Conservation (phyloP, 2,113 vertebrate genomes). For the Ciconia stormi region DNA sequence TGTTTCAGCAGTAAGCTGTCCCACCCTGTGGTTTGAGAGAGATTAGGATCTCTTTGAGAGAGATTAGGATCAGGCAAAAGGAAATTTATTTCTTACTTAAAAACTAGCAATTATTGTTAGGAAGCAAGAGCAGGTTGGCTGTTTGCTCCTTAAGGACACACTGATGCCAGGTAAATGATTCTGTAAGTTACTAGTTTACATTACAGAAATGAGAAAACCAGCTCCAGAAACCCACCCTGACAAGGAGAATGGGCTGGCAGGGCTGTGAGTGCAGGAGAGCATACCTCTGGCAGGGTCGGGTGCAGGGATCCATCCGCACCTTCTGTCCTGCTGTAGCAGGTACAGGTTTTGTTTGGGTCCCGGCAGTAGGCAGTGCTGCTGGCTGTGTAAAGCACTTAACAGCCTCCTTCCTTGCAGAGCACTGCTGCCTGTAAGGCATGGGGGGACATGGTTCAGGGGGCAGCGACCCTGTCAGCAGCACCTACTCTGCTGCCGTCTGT, state of each 20-base stretch:
- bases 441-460: not conserved
- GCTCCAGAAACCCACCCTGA: not conserved
- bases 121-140: not conserved
- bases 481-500: not conserved
- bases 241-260: not conserved
- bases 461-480: not conserved
- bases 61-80: not conserved
- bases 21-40: not conserved
- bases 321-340: not conserved
- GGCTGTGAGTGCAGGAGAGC: not conserved
- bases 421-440: accelerated
- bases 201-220: not conserved
- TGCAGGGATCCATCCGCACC: not conserved
- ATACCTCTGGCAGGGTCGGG: not conserved
- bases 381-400: not conserved
- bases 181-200: not conserved
- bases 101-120: not conserved
- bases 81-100: not conserved
- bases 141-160: not conserved
- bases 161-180: not conserved
- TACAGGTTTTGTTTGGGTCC: not conserved
- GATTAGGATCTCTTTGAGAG: not conserved
- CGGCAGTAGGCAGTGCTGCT: accelerated
- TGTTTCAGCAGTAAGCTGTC: not conserved
- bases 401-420: not conserved